These are phyloP conservation scores for Octomys mimax DNA, from an alignment of 2,797 vertebrate genomes.

Conservation along the genomic window DNA sequence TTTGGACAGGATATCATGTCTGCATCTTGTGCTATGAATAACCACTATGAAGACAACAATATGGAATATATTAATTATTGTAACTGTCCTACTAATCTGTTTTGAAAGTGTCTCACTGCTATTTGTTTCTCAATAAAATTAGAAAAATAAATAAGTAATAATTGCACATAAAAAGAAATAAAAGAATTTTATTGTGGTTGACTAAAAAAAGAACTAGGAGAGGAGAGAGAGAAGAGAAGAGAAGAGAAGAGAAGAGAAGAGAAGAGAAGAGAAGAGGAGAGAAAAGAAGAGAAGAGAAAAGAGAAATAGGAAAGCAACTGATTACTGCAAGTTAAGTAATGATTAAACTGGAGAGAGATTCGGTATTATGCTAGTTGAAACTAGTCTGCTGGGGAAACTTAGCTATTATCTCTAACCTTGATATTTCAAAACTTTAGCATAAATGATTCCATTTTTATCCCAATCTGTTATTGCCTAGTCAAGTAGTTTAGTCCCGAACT, in stretches of 20 bases:
- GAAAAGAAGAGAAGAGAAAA: not conserved
- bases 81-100: no score
- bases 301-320: not conserved
- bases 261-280: no score
- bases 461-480: not conserved
- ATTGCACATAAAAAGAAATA: not conserved
- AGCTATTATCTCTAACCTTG: not conserved
- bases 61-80: no score
- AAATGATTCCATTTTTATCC: not conserved
- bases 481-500: not conserved
- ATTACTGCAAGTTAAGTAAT: not conserved
- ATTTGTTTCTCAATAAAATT: no score
- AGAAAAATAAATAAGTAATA: no score
- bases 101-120: no score
- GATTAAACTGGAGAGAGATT: not conserved
- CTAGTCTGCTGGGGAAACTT: not conserved
- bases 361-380: not conserved
- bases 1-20: no score
- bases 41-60: no score
- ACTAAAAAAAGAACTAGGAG: not conserved
- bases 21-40: no score
- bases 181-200: not conserved
- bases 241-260: no score
- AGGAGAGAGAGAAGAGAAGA: no score
- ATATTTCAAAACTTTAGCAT: not conserved